Evolutionary conservation across 2,888 invertebrate species (phyloP).

Genomic region (Chironomus tentans): DNA sequence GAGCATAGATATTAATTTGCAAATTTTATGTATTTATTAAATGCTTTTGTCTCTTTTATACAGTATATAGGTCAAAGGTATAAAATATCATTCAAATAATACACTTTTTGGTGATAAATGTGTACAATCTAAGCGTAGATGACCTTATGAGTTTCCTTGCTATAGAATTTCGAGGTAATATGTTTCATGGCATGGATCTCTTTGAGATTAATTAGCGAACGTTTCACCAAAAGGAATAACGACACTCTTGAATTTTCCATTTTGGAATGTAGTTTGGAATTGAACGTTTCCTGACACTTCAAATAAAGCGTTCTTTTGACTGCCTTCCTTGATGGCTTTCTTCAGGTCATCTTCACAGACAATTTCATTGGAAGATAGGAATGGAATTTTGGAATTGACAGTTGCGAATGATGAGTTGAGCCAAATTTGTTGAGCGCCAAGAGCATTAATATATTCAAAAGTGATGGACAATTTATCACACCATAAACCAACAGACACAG

Average conservation of each 20-base stretch:
- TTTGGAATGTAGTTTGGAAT: slow-evolving; percentile 1
- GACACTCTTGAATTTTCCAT: slow-evolving; percentile 10
- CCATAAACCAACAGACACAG: slow-evolving; percentile 3
- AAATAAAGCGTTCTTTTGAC: background rate
- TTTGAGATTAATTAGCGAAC: slow-evolving; percentile 8
- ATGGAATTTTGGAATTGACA: slow-evolving; percentile 7
- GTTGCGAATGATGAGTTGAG: slow-evolving; percentile 10
- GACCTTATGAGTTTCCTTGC: too few relatives aligned
- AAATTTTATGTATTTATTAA: too few relatives aligned
- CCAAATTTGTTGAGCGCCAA: slow-evolving; percentile 9
- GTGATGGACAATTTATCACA: slow-evolving; percentile 1
- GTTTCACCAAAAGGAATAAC: slow-evolving; percentile 23
- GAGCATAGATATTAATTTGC: too few relatives aligned
- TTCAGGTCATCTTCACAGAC: background rate
- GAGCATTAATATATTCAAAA: background rate
- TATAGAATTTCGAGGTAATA: too few relatives aligned
- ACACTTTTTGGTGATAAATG: too few relatives aligned
- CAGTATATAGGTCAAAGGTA: too few relatives aligned
- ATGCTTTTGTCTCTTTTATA: too few relatives aligned
- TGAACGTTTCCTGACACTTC: background rate
- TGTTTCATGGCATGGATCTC: too few relatives aligned
- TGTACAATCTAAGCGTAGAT: too few relatives aligned
- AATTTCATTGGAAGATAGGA: background rate
- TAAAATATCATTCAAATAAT: too few relatives aligned
- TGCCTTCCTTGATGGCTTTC: too few relatives aligned